A percentile compares a stretch with the other conserved stretches of the same genome.
Conservation (phyloP, 1,140 invertebrate species). For the Bacillus rossius region DNA sequence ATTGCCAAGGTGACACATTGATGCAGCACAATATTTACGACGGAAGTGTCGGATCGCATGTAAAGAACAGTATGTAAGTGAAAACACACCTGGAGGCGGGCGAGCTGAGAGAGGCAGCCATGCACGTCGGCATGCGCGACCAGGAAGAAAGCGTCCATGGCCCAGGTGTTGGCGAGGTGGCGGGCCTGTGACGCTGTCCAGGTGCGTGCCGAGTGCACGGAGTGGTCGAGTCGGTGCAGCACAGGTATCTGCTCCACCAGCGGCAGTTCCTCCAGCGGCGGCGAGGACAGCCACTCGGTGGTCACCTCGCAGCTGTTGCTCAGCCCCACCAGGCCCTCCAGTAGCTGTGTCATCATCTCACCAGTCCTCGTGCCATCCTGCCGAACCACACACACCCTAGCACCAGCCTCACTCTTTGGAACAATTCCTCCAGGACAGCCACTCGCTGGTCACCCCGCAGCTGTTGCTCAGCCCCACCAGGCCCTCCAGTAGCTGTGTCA, state of each 20-base stretch:
- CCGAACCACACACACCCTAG: no score
- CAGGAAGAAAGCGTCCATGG: conserved; percentile 60
- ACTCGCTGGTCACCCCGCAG: no score
- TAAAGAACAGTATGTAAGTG: no score
- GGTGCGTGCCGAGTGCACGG: conserved; percentile 64
- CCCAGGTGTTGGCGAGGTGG: conserved; percentile 64
- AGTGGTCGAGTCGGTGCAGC: conserved; percentile 70
- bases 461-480: no score
- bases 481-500: no score
- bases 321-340: conserved; percentile 45
- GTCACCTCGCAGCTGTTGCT: conserved; percentile 63
- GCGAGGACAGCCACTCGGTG: conserved; percentile 50
- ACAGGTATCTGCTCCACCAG: conserved; percentile 74
- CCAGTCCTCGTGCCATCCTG: no score
- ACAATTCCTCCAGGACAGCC: no score
- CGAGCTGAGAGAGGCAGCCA: conserved; percentile 45
- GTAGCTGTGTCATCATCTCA: no score
- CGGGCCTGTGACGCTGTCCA: conserved; percentile 66
- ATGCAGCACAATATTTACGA: no score
- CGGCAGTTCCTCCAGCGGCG: conserved; percentile 53
- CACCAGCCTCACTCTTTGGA: no score
- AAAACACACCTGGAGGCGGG: neutral
- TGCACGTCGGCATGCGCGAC: conserved; percentile 54
- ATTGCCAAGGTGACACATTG: no score
- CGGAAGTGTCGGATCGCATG: no score